Base-by-base conservation (phyloP, 37 sponge, comb jelly and placozoan genomes). In the Theonella swinhoei region DNA sequence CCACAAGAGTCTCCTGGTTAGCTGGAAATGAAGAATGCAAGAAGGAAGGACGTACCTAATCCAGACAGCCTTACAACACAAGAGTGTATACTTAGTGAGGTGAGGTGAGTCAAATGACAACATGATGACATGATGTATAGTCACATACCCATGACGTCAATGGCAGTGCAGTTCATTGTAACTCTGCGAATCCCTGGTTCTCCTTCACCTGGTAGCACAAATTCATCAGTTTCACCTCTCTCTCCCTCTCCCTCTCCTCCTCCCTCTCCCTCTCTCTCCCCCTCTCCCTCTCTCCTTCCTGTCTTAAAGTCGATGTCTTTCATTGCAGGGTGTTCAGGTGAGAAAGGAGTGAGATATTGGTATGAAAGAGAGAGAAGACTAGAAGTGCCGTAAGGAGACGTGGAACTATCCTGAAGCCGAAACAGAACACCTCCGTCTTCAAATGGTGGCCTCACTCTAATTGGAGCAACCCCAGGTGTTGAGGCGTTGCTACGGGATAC, bases 1-100 rank as follows among this genome's bases (percentile, higher is more conserved):
- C 96, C 4, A 83, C 88, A 42, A 93, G 77, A 0, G 89, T 90
- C 31, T 90, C 85, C 65, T 90, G 95, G 62, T 93, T 93, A 39
- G 94, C 96, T 95, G 62, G 22, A 73, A 20, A 20, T 24, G 37
- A 60, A 31, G 39, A 42, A 25, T 43, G 37, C 24, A 33, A 32
- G 19, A 24, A 66, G 31, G 19, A 47, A 47, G 14, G 14, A 47
- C 54, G 14, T 14, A 47, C 54, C 14, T 47, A 47, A 7, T 47
- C 14, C 14, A 17, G 54, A n/a, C n/a, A n/a, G n/a, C n/a, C n/a
- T n/a, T n/a, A n/a, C n/a, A n/a, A n/a, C n/a, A n/a, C n/a, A n/a
- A n/a, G n/a, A n/a, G n/a, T n/a, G n/a, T n/a, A n/a, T n/a, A n/a
- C n/a, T n/a, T n/a, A n/a, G n/a, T n/a, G n/a, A n/a, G n/a, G n/a